Evolutionary conservation across 2,113 vertebrate genomes (phyloP).

Genomic region (Raja brachyura): DNA sequence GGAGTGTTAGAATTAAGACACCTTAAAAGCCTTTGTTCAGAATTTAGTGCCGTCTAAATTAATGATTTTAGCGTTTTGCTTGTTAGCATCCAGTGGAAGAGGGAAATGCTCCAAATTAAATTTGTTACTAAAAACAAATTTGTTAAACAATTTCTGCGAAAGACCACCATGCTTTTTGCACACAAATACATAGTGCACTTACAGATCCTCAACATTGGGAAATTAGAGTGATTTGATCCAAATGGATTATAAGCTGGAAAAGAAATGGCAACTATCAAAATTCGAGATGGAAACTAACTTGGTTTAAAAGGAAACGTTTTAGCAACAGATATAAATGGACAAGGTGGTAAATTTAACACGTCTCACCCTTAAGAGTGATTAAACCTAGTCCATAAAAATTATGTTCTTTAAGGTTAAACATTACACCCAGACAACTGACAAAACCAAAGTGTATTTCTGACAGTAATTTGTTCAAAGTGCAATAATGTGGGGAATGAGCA

Average conservation of each 20-base stretch:
- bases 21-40: neutral
- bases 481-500: neutral
- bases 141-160: constrained; percentile 1
- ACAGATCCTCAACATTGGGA: constrained; percentile 35
- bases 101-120: neutral
- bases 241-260: constrained; percentile 35
- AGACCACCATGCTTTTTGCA: constrained; percentile 28
- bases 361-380: neutral
- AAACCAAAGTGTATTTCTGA: too few species aligned
- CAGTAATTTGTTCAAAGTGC: neutral
- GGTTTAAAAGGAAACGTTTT: too few species aligned
- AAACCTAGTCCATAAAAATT: too few species aligned
- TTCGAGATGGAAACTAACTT: neutral
- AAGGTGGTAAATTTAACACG: neutral
- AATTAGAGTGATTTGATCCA: constrained; percentile 29
- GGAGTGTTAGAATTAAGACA: neutral
- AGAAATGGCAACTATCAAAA: constrained; percentile 27
- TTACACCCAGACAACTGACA: neutral
- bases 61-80: neutral
- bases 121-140: neutral
- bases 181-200: constrained; percentile 32
- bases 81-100: neutral
- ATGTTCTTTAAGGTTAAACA: too few species aligned
- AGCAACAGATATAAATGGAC: too few species aligned
- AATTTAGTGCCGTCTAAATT: neutral